Evolutionary conservation across 1,140 invertebrate species (phyloP), one percentile per base, ranked within the genome.

Genomic region (Colletes gigas): DNA sequence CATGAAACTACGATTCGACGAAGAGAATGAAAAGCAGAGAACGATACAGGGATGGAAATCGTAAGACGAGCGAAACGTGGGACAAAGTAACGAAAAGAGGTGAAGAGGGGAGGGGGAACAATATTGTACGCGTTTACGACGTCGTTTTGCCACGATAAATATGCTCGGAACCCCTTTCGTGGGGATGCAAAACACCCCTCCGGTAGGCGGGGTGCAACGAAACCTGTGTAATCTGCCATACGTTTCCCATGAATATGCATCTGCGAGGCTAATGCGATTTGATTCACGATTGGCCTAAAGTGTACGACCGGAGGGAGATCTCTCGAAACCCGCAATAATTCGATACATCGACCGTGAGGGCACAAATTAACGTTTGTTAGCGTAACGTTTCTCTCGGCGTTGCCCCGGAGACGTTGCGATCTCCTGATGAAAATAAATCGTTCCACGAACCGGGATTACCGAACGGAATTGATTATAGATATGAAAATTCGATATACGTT

Each of bases 241-340:
- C 88, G 89, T 91, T 90, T 90, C 90, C 91, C 89, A 92, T 92
- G 91, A 92, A 92, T 92, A 92, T 92, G 91, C 91, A 92, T 92
- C 90, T 92, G 88, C 87, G 87, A 88, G 86, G 84, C 88, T 92
- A 92, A 92, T 92, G 90, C 90, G 90, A 92, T 92, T 92, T 91
- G 90, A 92, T 92, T 92, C 90, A 91, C 90, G 89, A 92, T 91
- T 86, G 84, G 83, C 74, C 81, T 74, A 82, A 72, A 85, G 79
- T 79, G 85, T 80, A 65, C 69, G 60, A 17, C 55, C 39, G 67
- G 75, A 68, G 82, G 77, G 65, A 77, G 62, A 82, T 75, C 87
- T 80, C 83, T 83, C 68, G 83, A 88, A 88, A 81, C 83, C 84
- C 76, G 73, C 82, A 79, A 86, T 82, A 89, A 89, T 87, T 88